Evolutionary conservation across 2,797 vertebrate species (phyloP).

Genomic region (Hafferia zeledoni): DNA sequence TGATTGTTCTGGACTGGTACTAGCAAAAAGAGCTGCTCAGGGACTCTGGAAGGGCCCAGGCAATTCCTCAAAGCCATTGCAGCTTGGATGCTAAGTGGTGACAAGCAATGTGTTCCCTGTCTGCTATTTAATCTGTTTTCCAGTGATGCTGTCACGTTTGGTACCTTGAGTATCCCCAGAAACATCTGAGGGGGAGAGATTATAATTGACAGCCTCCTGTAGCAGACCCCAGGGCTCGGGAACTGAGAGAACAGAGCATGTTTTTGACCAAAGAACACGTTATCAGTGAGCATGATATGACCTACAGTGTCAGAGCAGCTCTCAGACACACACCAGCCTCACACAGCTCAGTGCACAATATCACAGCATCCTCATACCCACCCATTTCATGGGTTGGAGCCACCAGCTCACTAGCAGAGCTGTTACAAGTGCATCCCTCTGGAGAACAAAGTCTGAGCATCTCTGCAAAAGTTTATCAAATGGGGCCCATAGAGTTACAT

Average conservation of each 20-base stretch:
- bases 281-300: background rate
- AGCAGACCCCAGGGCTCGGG: background rate
- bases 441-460: background rate
- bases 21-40: constrained; percentile 18
- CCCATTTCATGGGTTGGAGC: background rate
- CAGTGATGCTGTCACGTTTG: background rate
- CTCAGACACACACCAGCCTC: background rate
- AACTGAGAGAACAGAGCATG: background rate
- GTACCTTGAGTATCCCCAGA: background rate
- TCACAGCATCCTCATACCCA: accelerated
- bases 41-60: background rate
- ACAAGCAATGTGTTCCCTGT: constrained; percentile 28
- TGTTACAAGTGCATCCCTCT: background rate
- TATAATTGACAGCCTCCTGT: background rate
- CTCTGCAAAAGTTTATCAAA: background rate
- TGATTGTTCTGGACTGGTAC: constrained; percentile 46
- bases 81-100: constrained; percentile 20
- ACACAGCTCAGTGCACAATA: accelerated
- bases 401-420: background rate
- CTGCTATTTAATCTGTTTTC: constrained; percentile 20
- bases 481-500: accelerated
- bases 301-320: background rate
- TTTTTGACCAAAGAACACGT: background rate
- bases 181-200: background rate
- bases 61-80: constrained; percentile 22